phyloP scores from a whole-genome alignment of 1,140 invertebrate species.

The Dermatophagoides farinae region DNA sequence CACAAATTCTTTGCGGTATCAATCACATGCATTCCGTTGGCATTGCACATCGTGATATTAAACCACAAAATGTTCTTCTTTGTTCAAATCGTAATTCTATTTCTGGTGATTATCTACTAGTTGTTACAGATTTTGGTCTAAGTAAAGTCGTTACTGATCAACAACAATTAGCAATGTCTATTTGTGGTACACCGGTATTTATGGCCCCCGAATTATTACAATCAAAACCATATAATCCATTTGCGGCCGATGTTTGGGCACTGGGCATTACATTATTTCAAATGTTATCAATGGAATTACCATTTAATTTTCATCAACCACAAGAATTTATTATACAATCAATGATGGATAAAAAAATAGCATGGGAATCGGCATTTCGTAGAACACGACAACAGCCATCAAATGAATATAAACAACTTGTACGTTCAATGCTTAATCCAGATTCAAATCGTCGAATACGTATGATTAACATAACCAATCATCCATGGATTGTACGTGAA shows the following conservation, averaged over 20 bases:
- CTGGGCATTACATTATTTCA: conserved; percentile 65
- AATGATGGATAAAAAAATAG: too few species aligned
- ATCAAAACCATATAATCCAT: conserved; percentile 45
- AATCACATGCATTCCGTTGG: conserved; percentile 8
- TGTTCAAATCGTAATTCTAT: not conserved
- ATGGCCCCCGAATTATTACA: conserved; percentile 83
- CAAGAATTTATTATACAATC: conserved; percentile 16
- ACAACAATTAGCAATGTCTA: conserved; percentile 11
- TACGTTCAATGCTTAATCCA: not conserved
- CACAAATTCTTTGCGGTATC: not conserved
- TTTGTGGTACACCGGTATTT: conserved; percentile 48
- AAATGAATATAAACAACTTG: not conserved
- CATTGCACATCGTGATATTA: conserved; percentile 10
- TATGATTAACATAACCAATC: not conserved
- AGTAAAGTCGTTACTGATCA: not conserved
- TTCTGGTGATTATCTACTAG: not conserved
- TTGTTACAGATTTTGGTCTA: conserved; percentile 5
- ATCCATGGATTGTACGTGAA: not conserved
- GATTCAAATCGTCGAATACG: not conserved
- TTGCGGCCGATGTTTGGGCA: conserved; percentile 60
- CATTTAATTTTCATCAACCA: conserved; percentile 22
- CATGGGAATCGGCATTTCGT: not conserved
- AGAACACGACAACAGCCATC: not conserved
- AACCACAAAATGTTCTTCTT: not conserved
- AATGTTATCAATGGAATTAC: conserved; percentile 29